Evolutionary conservation across 2,888 invertebrate genomes (phyloP).

Genomic region (Chrysomela aeneicollis): DNA sequence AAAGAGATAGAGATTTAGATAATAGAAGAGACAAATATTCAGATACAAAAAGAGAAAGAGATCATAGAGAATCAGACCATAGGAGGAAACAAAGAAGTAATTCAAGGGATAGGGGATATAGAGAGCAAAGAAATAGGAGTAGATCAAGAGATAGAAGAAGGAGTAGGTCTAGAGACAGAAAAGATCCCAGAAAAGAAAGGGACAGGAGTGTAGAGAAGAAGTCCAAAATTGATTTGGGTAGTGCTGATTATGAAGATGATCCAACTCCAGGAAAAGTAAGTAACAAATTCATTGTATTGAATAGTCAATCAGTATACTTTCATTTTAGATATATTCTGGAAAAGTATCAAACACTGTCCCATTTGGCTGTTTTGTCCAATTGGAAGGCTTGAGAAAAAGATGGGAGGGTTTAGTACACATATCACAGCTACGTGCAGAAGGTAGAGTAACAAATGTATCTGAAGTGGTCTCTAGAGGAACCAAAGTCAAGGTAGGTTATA

Average conservation of each 20-base stretch:
- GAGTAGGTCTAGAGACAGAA: constrained; percentile 42
- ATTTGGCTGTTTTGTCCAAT: constrained; percentile 98
- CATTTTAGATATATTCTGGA: constrained; percentile 83
- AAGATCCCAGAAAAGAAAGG: constrained; percentile 39
- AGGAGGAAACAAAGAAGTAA: constrained; percentile 37
- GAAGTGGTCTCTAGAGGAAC: constrained; percentile 93
- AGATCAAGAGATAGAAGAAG: constrained; percentile 43
- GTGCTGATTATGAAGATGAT: constrained; percentile 72
- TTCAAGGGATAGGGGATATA: constrained; percentile 36
- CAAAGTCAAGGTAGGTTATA: constrained; percentile 78
- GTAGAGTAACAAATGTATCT: constrained; percentile 91
- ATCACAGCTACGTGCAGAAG: constrained; percentile 91
- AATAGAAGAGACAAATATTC: constrained; percentile 41
- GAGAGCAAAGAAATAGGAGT: constrained; percentile 49
- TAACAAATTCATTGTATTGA: constrained; percentile 24
- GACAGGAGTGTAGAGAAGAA: constrained; percentile 45
- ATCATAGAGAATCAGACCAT: constrained; percentile 52
- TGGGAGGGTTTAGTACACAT: constrained; percentile 98
- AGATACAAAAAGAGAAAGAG: constrained; percentile 39
- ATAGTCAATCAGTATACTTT: neutral
- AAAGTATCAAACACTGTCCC: constrained; percentile 94
- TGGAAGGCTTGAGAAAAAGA: constrained; percentile 87
- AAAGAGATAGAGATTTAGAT: constrained; percentile 46
- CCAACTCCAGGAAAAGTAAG: constrained; percentile 77
- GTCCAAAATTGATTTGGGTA: constrained; percentile 50